A percentile compares a stretch with the other conserved stretches of the same genome.
These are phyloP conservation scores for Phyllotis vaccarum DNA, from an alignment of 2,797 vertebrate species.

Conservation along the genomic window DNA sequence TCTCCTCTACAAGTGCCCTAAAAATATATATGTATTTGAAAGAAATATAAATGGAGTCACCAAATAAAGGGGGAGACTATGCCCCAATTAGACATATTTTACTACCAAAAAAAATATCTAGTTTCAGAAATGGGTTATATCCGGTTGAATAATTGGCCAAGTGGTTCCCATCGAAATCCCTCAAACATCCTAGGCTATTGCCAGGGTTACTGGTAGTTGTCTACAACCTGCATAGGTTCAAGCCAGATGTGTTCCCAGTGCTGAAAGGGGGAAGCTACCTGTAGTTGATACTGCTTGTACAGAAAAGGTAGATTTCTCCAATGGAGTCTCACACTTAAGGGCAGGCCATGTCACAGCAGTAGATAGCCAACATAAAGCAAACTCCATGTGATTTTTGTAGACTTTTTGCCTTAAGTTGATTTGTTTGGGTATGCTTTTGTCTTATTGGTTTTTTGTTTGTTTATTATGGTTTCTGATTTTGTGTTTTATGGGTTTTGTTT, in stretches of 20 bases:
- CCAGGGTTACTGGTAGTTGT: background rate
- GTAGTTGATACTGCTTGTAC: background rate
- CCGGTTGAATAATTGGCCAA: background rate
- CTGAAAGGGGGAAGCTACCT: background rate
- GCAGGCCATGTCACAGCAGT: background rate
- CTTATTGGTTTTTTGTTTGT: background rate
- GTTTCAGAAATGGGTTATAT: background rate
- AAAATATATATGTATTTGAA: background rate
- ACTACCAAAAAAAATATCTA: background rate
- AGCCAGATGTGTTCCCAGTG: background rate
- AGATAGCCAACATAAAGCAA: background rate
- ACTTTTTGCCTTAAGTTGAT: background rate
- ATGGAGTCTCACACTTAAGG: background rate
- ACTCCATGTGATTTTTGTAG: background rate
- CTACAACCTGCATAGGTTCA: background rate
- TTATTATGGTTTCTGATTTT: background rate
- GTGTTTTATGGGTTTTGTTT: background rate
- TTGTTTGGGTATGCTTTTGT: background rate
- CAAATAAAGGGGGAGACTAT: background rate
- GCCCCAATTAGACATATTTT: background rate
- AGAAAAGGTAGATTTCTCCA: background rate
- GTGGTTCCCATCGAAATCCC: background rate
- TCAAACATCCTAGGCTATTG: background rate
- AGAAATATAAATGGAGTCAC: background rate
- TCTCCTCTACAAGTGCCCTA: background rate